Evolutionary conservation across 2,797 vertebrate species (phyloP).

Genomic region (Tenualosa thibaudeaui): DNA sequence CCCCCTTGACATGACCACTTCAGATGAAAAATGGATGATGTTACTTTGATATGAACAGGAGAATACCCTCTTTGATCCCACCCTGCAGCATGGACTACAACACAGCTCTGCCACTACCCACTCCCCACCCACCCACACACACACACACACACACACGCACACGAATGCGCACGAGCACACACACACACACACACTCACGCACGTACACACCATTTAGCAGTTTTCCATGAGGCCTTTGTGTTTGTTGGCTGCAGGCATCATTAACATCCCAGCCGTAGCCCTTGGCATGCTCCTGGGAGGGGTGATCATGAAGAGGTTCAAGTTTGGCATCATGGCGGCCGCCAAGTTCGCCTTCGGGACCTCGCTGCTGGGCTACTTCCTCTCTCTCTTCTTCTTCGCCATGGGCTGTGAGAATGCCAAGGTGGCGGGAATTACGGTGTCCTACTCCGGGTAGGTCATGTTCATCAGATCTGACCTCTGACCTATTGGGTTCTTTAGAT

Average conservation of each 20-base stretch:
- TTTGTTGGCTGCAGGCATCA: slow-evolving; percentile 69
- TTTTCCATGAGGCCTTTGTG: background rate
- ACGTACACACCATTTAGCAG: no score
- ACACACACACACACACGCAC: no score
- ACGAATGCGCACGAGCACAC: no score
- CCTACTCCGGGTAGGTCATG: slow-evolving; percentile 79
- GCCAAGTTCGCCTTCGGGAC: slow-evolving; percentile 85
- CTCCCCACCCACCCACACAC: no score
- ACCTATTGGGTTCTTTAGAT: no score
- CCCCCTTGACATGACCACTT: slow-evolving; percentile 13
- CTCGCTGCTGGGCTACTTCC: slow-evolving; percentile 84
- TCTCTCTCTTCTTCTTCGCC: slow-evolving; percentile 84
- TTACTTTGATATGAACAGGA: slow-evolving; percentile 14
- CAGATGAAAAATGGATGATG: slow-evolving; percentile 22
- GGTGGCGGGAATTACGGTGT: slow-evolving; percentile 85
- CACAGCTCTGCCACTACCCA: background rate
- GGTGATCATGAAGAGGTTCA: slow-evolving; percentile 88
- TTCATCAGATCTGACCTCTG: background rate
- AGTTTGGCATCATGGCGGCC: slow-evolving; percentile 80
- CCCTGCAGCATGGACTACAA: background rate
- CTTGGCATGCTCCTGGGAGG: slow-evolving; percentile 92
- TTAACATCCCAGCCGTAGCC: slow-evolving; percentile 94
- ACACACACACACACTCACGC: no score
- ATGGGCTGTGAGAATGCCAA: slow-evolving; percentile 87
- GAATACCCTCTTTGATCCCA: background rate